phyloP scores from a whole-genome alignment of 2,113 vertebrate genomes.

The Grus americana region DNA sequence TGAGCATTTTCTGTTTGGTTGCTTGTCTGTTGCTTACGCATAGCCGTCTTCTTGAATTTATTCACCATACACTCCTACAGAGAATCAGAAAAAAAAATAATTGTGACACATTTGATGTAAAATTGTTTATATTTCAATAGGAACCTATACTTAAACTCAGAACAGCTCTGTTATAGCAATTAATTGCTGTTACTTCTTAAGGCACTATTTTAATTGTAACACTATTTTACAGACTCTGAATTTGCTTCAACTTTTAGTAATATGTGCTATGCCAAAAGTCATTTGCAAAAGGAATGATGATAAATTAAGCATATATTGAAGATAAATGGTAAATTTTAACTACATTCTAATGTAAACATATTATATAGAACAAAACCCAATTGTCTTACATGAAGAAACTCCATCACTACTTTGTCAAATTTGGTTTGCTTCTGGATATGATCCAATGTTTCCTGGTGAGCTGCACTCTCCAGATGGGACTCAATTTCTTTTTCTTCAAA shows the following conservation, averaged over 20 bases:
- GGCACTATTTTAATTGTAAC: not conserved
- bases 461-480: slow-evolving; percentile 82
- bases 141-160: not conserved
- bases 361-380: not conserved
- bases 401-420: slow-evolving; percentile 87
- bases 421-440: slow-evolving; percentile 88
- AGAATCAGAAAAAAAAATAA: not conserved
- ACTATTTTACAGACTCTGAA: not conserved
- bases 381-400: slow-evolving; percentile 85
- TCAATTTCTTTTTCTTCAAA: slow-evolving; percentile 90
- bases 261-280: rapidly evolving
- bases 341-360: not conserved
- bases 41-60: slow-evolving; percentile 86
- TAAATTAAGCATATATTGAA: too few relatives aligned
- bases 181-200: not conserved
- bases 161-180: not conserved
- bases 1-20: slow-evolving; percentile 76
- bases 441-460: slow-evolving; percentile 84
- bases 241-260: not conserved
- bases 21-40: slow-evolving; percentile 80
- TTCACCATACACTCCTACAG: slow-evolving; percentile 88
- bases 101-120: not conserved
- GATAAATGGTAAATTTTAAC: not conserved
- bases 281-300: not conserved
- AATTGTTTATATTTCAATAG: not conserved